A percentile compares a stretch with the other conserved stretches of the same genome.
phyloP scores from a whole-genome alignment of 2,797 vertebrate genomes.

The Malacoctenus gilli region DNA sequence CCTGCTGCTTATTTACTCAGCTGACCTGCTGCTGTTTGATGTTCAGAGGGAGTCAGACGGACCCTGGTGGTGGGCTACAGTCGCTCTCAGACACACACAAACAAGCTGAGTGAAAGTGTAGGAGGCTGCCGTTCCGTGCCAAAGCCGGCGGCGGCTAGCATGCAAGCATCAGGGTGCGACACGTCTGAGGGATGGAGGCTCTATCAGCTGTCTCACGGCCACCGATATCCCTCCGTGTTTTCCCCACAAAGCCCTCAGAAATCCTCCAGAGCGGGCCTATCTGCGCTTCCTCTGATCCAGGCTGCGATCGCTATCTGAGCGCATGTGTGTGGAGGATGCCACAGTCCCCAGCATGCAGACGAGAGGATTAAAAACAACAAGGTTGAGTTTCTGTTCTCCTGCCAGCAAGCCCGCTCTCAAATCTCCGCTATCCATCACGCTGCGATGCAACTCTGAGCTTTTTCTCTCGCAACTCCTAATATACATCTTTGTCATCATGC shows the following conservation, averaged over 20 bases:
- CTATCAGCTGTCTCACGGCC: constrained; percentile 65
- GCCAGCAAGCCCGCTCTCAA: constrained; percentile 8
- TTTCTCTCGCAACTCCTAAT: constrained; percentile 8
- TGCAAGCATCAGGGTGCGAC: constrained; percentile 69
- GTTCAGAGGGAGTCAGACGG: constrained; percentile 61
- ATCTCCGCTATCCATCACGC: constrained; percentile 15
- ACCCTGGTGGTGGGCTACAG: constrained; percentile 35
- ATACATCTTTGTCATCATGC: constrained; percentile 11
- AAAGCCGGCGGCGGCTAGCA: constrained; percentile 67
- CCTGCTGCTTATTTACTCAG: constrained; percentile 77
- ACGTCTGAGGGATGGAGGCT: constrained; percentile 65
- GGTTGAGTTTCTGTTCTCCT: constrained; percentile 5
- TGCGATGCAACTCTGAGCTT: constrained; percentile 2
- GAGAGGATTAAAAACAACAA: constrained; percentile 48
- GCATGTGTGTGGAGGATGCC: constrained; percentile 14
- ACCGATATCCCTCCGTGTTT: constrained; percentile 63
- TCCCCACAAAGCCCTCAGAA: constrained; percentile 58
- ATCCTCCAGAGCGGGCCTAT: constrained; percentile 62
- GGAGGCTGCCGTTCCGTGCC: constrained; percentile 71
- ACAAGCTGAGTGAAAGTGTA: constrained; percentile 62
- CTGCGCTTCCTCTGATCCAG: constrained; percentile 62
- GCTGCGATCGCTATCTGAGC: constrained; percentile 62
- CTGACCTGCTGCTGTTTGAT: constrained; percentile 77
- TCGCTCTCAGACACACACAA: constrained; percentile 18
- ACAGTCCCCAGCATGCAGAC: constrained; percentile 33